Evolutionary conservation across 2,113 vertebrate genomes (phyloP), one percentile per base, ranked within the genome.

Genomic region (Semnopithecus entellus): DNA sequence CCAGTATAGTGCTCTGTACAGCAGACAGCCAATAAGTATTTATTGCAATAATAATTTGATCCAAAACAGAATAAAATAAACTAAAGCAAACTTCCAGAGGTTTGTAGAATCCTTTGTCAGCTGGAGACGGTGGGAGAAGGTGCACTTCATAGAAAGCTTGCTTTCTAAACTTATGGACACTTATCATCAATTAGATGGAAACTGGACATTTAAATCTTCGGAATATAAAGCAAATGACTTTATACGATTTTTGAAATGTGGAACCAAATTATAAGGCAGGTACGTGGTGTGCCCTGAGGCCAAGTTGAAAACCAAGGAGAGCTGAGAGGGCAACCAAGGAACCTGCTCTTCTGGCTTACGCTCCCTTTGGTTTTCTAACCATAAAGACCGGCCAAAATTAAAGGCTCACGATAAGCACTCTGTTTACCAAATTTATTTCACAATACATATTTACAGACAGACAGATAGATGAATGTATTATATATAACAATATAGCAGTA

Each of bases 241-340:
- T 22, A 59, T 0, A 4, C 11, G 38, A 32, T 38, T 86, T 66
- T 27, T 70, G 23, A 90, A 52, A 91, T 1, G 6, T 82, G 16
- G 70, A 61, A 52, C 88, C 22, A 52, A 32, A 45, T 48, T 3
- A 81, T 75, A 78, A 8, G 22, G 27, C 64, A 32, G 27, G 18
- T 57, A 40, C 30, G 8, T 10, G 50, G 48, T 11, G n/a, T 0
- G 12, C 50, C 40, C 45, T 13, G 35, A 59, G n/a, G 35, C 35
- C 9, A 7, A 0, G 3, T 25, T 40, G 72, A 6, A 40, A 16
- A 18, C 11, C 18, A 6, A 59, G 9, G 43, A 0, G 1, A 52
- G 32, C 13, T 1, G n/a, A 32, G 9, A 18, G 38, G 25, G 17
- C 25, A 35, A 52, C 38, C 45, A 43, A 8, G 20, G 4, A 6